Conservation (phyloP, 2,888 invertebrate species). For the Calameuta filiformis region DNA sequence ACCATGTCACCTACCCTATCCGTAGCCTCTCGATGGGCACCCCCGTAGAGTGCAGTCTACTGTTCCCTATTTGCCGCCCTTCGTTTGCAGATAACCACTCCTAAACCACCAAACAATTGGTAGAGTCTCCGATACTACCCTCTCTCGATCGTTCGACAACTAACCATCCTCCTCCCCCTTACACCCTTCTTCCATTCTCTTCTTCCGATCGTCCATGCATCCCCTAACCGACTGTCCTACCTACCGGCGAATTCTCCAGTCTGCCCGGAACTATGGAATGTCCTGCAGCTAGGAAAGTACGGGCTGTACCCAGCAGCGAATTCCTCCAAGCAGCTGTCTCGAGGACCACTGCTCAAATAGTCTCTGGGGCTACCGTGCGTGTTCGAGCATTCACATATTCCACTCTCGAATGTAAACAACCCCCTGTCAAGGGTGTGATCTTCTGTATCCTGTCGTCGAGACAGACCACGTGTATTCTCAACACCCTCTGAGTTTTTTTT, state of each 20-base stretch:
- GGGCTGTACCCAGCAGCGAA: background rate
- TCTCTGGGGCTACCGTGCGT: background rate
- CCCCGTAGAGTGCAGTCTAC: background rate
- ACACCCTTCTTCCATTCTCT: constrained; percentile 29
- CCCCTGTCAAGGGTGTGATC: no score
- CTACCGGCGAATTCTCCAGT: no score
- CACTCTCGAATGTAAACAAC: background rate
- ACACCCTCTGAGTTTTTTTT: no score
- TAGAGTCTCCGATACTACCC: constrained; percentile 19
- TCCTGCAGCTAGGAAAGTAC: no score
- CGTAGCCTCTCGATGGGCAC: no score
- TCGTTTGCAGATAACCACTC: constrained; percentile 55
- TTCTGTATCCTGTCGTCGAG: no score
- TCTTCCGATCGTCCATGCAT: no score
- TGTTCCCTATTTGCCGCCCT: constrained; percentile 42
- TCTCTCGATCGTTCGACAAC: constrained; percentile 31
- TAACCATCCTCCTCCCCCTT: constrained; percentile 34
- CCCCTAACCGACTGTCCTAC: no score
- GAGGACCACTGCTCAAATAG: constrained; percentile 15
- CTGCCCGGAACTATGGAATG: no score
- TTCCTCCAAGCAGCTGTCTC: constrained; percentile 13
- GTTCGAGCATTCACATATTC: constrained; percentile 2
- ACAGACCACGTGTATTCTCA: no score
- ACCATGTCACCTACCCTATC: no score
- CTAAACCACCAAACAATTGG: constrained; percentile 50